Percentiles rank a stretch among this genome's conserved stretches.
Evolutionary conservation across 2,797 vertebrate species (phyloP).

Genomic region (Menidia menidia): DNA sequence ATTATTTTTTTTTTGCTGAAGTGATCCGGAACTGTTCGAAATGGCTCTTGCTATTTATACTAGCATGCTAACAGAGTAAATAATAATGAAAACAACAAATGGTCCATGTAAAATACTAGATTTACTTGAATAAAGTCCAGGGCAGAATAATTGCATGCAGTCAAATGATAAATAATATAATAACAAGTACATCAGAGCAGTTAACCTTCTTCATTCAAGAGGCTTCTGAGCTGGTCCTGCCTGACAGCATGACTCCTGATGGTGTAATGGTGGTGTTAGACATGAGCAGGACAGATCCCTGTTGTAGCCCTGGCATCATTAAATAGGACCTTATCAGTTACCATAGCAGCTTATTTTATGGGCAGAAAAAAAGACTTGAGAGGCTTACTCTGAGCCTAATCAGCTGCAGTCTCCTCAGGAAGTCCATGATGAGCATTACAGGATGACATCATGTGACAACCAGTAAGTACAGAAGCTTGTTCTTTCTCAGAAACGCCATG

Average conservation of each 20-base stretch:
- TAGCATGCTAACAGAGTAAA: no score
- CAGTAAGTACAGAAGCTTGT: constrained; percentile 23
- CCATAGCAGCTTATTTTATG: constrained; percentile 55
- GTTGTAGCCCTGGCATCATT: constrained; percentile 34
- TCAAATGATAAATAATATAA: background rate
- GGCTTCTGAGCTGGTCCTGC: constrained; percentile 4
- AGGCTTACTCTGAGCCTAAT: constrained; percentile 64
- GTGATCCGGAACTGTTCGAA: background rate
- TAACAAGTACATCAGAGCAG: background rate
- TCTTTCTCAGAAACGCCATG: background rate
- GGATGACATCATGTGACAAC: constrained; percentile 58
- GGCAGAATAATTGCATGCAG: no score
- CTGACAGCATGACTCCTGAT: constrained; percentile 40
- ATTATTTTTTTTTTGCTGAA: background rate
- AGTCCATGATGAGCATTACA: constrained; percentile 40
- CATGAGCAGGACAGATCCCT: constrained; percentile 24
- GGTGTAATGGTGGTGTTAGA: constrained; percentile 37
- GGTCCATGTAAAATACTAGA: no score
- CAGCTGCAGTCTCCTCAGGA: constrained; percentile 50
- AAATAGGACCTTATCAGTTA: constrained; percentile 53
- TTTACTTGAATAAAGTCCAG: no score
- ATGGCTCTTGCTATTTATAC: no score
- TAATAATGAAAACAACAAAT: no score
- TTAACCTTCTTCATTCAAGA: background rate
- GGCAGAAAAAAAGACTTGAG: constrained; percentile 44